These are phyloP conservation scores for Archilochus colubris DNA, from an alignment of 2,113 vertebrate species.

Conservation along the genomic window DNA sequence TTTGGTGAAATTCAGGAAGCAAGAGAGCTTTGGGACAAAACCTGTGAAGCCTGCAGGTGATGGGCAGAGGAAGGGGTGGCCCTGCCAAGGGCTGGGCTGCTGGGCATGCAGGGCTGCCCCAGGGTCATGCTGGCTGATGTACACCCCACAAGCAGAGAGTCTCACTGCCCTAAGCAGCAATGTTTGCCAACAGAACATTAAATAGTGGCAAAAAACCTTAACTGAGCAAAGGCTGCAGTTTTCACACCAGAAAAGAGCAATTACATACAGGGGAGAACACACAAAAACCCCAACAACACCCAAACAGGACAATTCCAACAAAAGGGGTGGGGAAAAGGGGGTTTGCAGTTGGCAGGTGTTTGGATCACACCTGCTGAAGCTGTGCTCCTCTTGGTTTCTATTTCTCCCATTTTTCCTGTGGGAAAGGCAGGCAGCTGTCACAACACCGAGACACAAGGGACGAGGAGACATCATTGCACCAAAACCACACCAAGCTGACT, in stretches of 20 bases:
- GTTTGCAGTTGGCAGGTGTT: not conserved
- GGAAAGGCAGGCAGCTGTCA: too few relatives aligned
- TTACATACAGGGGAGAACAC: not conserved
- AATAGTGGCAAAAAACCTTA: not conserved
- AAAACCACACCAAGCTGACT: too few relatives aligned
- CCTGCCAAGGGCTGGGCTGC: not conserved
- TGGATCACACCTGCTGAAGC: not conserved
- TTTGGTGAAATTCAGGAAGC: not conserved
- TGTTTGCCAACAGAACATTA: not conserved
- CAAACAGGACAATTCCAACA: not conserved
- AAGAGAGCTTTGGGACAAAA: not conserved
- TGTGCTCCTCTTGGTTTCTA: not conserved
- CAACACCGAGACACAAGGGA: too few relatives aligned
- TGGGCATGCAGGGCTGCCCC: not conserved
- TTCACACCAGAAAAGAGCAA: not conserved
- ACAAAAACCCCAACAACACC: not conserved
- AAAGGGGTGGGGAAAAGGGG: not conserved
- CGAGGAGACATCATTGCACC: too few relatives aligned
- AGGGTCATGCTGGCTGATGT: not conserved
- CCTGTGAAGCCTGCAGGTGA: not conserved
- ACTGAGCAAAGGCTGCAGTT: not conserved
- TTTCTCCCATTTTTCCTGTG: too few relatives aligned
- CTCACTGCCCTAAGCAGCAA: not conserved
- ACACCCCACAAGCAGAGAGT: not conserved
- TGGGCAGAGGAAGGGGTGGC: not conserved